Base-by-base conservation (phyloP, 2,888 invertebrate genomes). In the Dicyrtoma fusca region DNA sequence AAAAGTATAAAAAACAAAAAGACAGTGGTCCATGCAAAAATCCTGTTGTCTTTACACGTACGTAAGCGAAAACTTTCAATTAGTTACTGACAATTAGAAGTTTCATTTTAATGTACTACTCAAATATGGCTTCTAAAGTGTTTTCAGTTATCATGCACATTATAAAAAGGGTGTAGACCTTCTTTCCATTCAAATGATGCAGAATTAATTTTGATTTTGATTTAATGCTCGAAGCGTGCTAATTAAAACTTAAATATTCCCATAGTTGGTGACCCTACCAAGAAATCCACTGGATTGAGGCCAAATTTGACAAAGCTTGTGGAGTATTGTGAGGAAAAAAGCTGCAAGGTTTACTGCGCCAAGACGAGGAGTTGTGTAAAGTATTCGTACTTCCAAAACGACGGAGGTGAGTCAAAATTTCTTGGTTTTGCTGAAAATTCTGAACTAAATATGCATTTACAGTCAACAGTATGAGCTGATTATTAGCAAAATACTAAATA, bases 41-140 rank as follows among this genome's bases (percentile, higher is more conserved):
- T 1, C 66, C 66, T 14, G 25, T 66, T 13, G 66, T 66, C 17
- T 66, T 53, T n/a, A 66, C 66, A 11, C 13, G 66, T 66, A 26
- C 49, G 25, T 66, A n/a, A n/a, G n/a, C n/a, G 11, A 61, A 2
- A 61, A 44, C 19, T n/a, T 44, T 57, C 14, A 26, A 8, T 3
- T 19, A 59, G 34, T n/a, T 8, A 53, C 10, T 53, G n/a, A n/a
- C n/a, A n/a, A n/a, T n/a, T n/a, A n/a, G n/a, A n/a, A n/a, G n/a
- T n/a, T n/a, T n/a, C n/a, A n/a, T n/a, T n/a, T n/a, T n/a, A n/a
- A n/a, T n/a, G n/a, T n/a, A n/a, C n/a, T n/a, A n/a, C n/a, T n/a
- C n/a, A n/a, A n/a, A n/a, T n/a, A n/a, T n/a, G n/a, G n/a, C n/a
- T n/a, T n/a, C n/a, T n/a, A n/a, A n/a, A n/a, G n/a, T n/a, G n/a